Conservation (phyloP, 1,140 invertebrate species). For the Laupala kohalensis region DNA sequence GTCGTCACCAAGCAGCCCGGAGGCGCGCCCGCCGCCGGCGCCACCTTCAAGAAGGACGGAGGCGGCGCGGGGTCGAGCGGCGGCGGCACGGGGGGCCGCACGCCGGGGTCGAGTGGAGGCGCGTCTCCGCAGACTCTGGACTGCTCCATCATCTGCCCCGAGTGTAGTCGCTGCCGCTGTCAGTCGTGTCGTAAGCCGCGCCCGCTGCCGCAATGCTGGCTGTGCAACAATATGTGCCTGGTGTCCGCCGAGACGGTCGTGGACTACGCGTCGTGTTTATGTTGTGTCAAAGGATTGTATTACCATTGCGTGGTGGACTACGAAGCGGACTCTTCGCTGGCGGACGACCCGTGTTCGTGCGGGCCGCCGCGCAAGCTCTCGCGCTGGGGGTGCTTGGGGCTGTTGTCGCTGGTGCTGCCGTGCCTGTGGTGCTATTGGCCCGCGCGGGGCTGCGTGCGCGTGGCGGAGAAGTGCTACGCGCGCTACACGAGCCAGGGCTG, state of each 20-base stretch:
- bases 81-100: slow-evolving; percentile 3
- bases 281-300: slow-evolving; percentile 82
- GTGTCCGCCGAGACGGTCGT: slow-evolving; percentile 74
- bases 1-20: slow-evolving; percentile 18
- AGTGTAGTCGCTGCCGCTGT: slow-evolving; percentile 76
- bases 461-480: slow-evolving; percentile 69
- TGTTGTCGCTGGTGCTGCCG: slow-evolving; percentile 65
- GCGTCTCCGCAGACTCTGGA: slow-evolving; percentile 18
- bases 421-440: slow-evolving; percentile 89
- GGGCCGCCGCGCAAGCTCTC: slow-evolving; percentile 49
- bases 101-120: slow-evolving; percentile 13
- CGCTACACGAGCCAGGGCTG: slow-evolving; percentile 58
- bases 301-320: slow-evolving; percentile 76
- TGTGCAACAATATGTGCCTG: slow-evolving; percentile 72
- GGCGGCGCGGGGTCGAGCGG: slow-evolving; percentile 18
- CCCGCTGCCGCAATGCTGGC: slow-evolving; percentile 71
- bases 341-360: slow-evolving; percentile 78
- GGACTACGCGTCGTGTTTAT: slow-evolving; percentile 81
- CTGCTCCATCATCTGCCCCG: slow-evolving; percentile 63
- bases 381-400: slow-evolving; percentile 72
- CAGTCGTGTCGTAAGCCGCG: slow-evolving; percentile 71
- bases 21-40: slow-evolving; percentile 16
- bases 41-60: slow-evolving; percentile 19
- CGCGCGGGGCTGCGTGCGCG: slow-evolving; percentile 59
- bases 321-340: slow-evolving; percentile 52